These are phyloP conservation scores for Hippoglossus stenolepis DNA, from an alignment of 2,113 vertebrate species.

Conservation along the genomic window DNA sequence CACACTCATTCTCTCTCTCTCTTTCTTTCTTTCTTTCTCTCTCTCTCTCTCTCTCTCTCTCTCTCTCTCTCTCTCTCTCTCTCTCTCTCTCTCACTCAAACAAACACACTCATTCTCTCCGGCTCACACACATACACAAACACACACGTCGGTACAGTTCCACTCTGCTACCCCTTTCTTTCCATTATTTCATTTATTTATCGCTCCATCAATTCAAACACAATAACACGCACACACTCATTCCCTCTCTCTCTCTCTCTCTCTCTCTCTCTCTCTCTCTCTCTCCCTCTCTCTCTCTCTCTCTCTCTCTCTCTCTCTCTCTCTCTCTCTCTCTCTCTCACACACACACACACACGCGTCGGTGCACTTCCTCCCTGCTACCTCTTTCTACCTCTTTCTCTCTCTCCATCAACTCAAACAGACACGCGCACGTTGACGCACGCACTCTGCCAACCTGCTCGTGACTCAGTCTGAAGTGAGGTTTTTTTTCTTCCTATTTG, in stretches of 20 bases:
- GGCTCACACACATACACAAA: too few species aligned
- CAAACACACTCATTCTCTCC: too few species aligned
- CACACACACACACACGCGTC: slow-evolving; percentile 10
- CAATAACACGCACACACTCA: slow-evolving; percentile 3
- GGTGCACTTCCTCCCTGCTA: slow-evolving; percentile 24
- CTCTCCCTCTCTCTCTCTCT: too few species aligned
- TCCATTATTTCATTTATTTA: not conserved
- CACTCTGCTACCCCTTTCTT: not conserved
- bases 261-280: too few species aligned
- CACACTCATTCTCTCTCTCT: not conserved
- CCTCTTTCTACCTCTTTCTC: slow-evolving; percentile 24
- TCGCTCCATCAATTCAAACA: slow-evolving; percentile 50
- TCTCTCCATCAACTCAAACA: slow-evolving; percentile 32
- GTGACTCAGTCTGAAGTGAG: slow-evolving; percentile 8
- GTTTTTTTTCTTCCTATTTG: not conserved
- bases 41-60: too few species aligned
- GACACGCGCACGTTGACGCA: slow-evolving; percentile 20
- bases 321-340: too few species aligned
- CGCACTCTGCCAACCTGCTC: not conserved
- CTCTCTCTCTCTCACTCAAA: too few species aligned
- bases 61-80: too few species aligned
- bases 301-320: not conserved
- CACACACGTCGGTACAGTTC: too few species aligned
- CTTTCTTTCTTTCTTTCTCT: not conserved
- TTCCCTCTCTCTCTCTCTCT: too few species aligned